Percentiles rank a stretch among this genome's conserved stretches.
Evolutionary conservation across 92 coral and sea anemone genomes (phyloP).

Genomic region (Epizoanthus stellaris): DNA sequence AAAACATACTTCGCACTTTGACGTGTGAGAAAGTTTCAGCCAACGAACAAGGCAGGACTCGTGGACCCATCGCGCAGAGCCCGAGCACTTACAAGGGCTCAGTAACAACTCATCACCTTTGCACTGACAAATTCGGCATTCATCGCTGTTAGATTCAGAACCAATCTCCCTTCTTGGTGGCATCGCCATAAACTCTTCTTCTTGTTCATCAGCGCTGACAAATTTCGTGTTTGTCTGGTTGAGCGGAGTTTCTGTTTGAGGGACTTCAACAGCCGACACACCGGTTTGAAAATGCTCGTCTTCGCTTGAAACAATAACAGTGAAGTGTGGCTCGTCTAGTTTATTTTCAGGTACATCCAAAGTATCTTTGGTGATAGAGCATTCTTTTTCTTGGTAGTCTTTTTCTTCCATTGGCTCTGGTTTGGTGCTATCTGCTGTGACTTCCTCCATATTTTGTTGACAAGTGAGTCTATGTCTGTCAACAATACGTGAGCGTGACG

Average conservation of each 20-base stretch:
- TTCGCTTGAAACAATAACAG: slow-evolving; percentile 14
- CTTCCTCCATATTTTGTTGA: not conserved
- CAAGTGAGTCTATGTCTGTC: not conserved
- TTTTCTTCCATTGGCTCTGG: not conserved
- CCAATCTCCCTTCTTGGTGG: not conserved
- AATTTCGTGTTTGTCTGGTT: not conserved
- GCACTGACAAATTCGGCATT: slow-evolving; percentile 91
- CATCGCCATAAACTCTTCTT: slow-evolving; percentile 1
- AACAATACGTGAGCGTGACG: slow-evolving; percentile 32
- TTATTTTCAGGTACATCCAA: not conserved
- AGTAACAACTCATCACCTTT: slow-evolving; percentile 77
- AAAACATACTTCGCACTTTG: slow-evolving; percentile 91
- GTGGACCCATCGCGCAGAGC: slow-evolving; percentile 95
- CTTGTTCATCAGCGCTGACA: not conserved
- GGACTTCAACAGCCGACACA: slow-evolving; percentile 17
- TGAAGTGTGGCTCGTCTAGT: too few relatives aligned
- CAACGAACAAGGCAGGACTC: slow-evolving; percentile 90
- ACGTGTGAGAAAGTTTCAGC: slow-evolving; percentile 85
- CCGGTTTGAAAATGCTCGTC: not conserved
- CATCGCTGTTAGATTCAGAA: slow-evolving; percentile 44
- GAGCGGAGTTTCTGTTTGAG: slow-evolving; percentile 9
- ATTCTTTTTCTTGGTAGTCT: not conserved
- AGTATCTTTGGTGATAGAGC: not conserved
- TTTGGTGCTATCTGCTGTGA: not conserved
- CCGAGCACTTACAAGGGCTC: slow-evolving; percentile 94